phyloP scores from a whole-genome alignment of 2,888 invertebrate species.

The Corbicula japonica region DNA sequence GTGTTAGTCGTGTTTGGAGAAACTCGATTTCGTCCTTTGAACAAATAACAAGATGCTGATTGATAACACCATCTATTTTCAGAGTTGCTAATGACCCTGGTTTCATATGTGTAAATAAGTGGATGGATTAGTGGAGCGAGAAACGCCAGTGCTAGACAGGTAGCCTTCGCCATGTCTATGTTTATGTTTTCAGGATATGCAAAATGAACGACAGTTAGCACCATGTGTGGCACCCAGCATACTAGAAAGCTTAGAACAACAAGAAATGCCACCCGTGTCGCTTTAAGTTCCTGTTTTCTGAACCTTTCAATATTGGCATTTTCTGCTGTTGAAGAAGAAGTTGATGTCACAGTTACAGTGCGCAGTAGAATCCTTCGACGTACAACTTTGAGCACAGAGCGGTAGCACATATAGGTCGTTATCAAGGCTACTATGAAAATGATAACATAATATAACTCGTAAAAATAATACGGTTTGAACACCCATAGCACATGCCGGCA shows the following conservation, averaged over 20 bases:
- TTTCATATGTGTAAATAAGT: conserved; percentile 41
- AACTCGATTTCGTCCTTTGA: too few species aligned
- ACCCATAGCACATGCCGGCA: too few species aligned
- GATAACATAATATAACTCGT: conserved; percentile 44
- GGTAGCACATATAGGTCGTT: conserved; percentile 29
- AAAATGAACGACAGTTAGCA: too few species aligned
- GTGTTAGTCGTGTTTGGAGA: not conserved
- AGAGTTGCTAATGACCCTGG: too few species aligned
- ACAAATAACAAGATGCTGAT: too few species aligned
- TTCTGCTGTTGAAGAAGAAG: conserved; percentile 1
- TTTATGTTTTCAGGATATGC: conserved; percentile 15
- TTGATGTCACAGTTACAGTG: not conserved
- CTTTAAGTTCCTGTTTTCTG: conserved; percentile 40
- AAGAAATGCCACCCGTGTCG: conserved; percentile 47
- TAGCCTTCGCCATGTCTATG: conserved; percentile 41
- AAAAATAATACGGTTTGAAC: too few species aligned
- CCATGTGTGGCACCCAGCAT: too few species aligned
- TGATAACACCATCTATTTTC: too few species aligned
- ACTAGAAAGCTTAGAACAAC: too few species aligned
- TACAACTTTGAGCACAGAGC: conserved; percentile 41
- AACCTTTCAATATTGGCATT: conserved; percentile 10
- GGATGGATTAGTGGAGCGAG: conserved; percentile 50
- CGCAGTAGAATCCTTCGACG: conserved; percentile 24
- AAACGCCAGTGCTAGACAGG: conserved; percentile 44
- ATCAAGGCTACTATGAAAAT: conserved; percentile 25